Conservation (phyloP, 2,113 vertebrate genomes). For the Bombycilla garrulus region DNA sequence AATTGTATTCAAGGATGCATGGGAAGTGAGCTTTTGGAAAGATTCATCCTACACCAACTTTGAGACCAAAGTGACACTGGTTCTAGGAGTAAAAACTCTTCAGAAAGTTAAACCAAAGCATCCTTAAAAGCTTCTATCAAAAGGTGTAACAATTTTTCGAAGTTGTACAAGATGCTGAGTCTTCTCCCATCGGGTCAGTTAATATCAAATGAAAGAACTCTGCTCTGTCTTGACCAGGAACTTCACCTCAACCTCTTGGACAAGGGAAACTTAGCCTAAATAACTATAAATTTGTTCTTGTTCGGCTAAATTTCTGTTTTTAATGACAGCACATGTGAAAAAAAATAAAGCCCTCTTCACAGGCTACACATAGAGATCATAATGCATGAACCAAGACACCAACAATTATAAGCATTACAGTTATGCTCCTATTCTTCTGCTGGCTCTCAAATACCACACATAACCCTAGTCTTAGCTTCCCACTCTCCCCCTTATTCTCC, state of each 20-base stretch:
- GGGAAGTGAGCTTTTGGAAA: neutral
- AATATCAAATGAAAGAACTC: neutral
- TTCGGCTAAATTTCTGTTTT: neutral
- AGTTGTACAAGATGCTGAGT: neutral
- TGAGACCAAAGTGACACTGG: neutral
- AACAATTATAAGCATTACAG: fast-evolving
- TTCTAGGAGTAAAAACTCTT: neutral
- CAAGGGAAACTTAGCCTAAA: neutral
- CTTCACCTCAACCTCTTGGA: neutral
- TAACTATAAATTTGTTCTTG: neutral
- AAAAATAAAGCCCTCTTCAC: neutral
- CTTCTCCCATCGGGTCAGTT: neutral
- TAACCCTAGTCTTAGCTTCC: neutral
- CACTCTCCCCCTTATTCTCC: neutral
- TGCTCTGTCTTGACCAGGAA: neutral
- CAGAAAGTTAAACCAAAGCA: neutral
- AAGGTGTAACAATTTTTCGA: neutral
- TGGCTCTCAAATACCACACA: neutral
- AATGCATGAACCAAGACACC: neutral
- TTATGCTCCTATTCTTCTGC: neutral
- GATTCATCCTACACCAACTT: neutral
- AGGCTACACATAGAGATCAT: neutral
- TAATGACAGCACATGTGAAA: neutral
- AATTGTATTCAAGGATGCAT: neutral
- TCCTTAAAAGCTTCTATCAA: neutral